Base-by-base conservation (phyloP, 2,888 invertebrate species). In the Drosophila kambysellisi region DNA sequence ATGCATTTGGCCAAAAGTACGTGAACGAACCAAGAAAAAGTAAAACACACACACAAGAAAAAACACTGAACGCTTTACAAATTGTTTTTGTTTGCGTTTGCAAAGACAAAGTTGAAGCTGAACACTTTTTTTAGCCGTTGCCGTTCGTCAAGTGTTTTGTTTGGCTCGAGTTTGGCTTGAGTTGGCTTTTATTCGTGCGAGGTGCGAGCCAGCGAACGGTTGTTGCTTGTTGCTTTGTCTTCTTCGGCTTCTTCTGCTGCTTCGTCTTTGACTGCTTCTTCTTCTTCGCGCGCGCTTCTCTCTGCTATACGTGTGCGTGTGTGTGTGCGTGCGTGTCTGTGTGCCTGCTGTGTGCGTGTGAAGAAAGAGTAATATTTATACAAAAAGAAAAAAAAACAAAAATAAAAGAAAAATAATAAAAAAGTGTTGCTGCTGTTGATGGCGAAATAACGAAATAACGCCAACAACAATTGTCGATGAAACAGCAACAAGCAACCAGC, bases 331-430 rank as follows among this genome's bases (percentile, higher is more conserved):
- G 33, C 33, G 33, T 63, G 30, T 30, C 30, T 46, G 60, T n/a
- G 41, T 64, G 66, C 20, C 76, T 61, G 59, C 46, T 15, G 52
- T 78, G 81, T 89, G 79, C 82, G 83, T 85, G 82, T 85, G 83
- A 89, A 88, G 90, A 89, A 89, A 89, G 82, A 85, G 84, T 74
- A 82, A 88, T 89, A 89, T 81, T 81, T 81, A 76, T 74, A 74
- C 70, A 62, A 68, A 65, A 57, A 64, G 51, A 54, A 30, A 46
- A 48, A 62, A 50, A 62, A 60, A 58, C 15, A 73, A 48, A 54
- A 51, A 51, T 61, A 41, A 58, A 73, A 41, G 51, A 51, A 52
- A 58, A 46, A 60, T 48, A 52, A 54, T 67, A 67, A 61, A 67
- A 53, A 54, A 54, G n/a, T 29, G 17, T 29, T 54, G 54, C n/a